Conservation (phyloP, 2,888 invertebrate species). For the Lissocephala sabroskyi region DNA sequence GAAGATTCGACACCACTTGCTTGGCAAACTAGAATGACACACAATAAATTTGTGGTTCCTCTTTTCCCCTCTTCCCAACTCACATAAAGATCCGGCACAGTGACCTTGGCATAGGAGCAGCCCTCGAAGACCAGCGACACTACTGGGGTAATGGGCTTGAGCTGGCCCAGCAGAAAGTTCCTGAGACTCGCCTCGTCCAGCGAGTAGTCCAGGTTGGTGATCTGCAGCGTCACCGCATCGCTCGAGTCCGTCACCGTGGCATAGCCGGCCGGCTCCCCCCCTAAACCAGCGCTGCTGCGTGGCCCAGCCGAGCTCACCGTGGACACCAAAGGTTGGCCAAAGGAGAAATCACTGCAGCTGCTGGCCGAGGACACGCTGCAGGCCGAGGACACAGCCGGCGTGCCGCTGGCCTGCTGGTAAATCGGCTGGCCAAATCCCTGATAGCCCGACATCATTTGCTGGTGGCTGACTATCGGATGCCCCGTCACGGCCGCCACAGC, state of each 20-base stretch:
- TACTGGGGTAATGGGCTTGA: slow-evolving; percentile 72
- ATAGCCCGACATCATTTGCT: slow-evolving; percentile 15
- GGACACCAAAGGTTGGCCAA: neutral
- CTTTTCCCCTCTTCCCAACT: slow-evolving; percentile 29
- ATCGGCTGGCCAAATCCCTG: slow-evolving; percentile 47
- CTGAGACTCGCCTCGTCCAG: slow-evolving; percentile 69
- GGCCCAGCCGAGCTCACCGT: slow-evolving; percentile 1
- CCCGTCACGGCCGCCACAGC: slow-evolving; percentile 32
- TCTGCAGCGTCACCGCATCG: slow-evolving; percentile 69
- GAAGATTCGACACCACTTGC: slow-evolving; percentile 84
- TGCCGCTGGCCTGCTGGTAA: slow-evolving; percentile 38
- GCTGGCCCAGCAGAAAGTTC: slow-evolving; percentile 67
- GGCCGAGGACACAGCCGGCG: neutral
- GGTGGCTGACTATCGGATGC: slow-evolving; percentile 20
- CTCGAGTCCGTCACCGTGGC: slow-evolving; percentile 40
- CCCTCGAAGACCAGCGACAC: slow-evolving; percentile 70
- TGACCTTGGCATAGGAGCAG: slow-evolving; percentile 70
- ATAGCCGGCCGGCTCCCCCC: slow-evolving; percentile 16
- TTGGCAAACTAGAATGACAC: slow-evolving; percentile 73
- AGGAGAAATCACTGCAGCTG: slow-evolving; percentile 8
- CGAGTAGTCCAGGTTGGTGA: slow-evolving; percentile 71
- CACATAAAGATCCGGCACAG: slow-evolving; percentile 71
- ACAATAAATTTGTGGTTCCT: neutral
- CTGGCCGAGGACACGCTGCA: neutral
- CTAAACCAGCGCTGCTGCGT: slow-evolving; percentile 1